Base-by-base conservation (phyloP, 2,113 vertebrate species). In the Corvus cornix region DNA sequence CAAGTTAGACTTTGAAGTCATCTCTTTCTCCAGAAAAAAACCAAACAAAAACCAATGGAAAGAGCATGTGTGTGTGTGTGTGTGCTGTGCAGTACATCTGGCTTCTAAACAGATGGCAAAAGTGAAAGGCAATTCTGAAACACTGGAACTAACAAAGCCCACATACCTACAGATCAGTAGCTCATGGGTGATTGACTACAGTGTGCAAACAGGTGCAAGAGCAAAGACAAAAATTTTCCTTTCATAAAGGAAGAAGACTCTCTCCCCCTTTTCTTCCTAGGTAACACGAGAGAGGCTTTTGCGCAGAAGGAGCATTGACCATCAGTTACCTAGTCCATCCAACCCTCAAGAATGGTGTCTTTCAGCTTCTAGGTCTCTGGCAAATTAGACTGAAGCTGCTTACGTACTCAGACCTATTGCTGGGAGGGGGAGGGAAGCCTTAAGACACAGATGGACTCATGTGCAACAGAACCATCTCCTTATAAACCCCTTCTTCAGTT, bases 291-390 rank as follows among this genome's bases (percentile, higher is more conserved):
- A 4, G 14, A 63, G 48, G 26, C 26, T 82, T 26, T 69, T 64
- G 44, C 23, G 21, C 35, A 68, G 35, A 44, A 17, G 13, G 16
- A 77, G 56, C 4, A 37, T 35, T 30, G 24, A 28, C 10, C 19
- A 64, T 27, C 23, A 51, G 39, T 31, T 33, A 53, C 53, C 20
- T 72, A 11, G 46, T 74, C n/a, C 44, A 81, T 13, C 41, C 33
- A 77, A 15, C 3, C 46, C 31, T 37, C n/a, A 53, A 53, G 43
- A 78, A 67, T 0, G 30, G 3, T 0, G 19, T 44, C n/a, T 70
- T 78, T 44, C 48, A 74, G 55, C 24, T 85, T 67, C 46, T 67
- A 10, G 10, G 28, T 17, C 46, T 33, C 52, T 39, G 16, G 21
- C 69, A 78, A 60, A 78, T 31, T 1, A 6, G 27, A 24, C 37